Percentiles rank a stretch among this genome's conserved stretches.
Evolutionary conservation across 2,113 vertebrate species (phyloP).

Genomic region (Addax nasomaculatus): DNA sequence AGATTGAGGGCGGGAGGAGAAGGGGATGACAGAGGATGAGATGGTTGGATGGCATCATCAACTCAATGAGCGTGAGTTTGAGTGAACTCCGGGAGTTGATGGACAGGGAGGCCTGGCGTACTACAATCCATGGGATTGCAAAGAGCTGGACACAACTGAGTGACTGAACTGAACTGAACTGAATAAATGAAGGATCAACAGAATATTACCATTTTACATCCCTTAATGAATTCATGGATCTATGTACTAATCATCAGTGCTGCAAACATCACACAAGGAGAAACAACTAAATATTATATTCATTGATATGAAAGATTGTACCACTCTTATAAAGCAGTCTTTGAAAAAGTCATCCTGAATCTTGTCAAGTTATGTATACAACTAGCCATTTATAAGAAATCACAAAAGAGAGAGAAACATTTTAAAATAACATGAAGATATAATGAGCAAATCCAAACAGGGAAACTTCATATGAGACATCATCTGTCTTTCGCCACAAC

Average conservation of each 20-base stretch:
- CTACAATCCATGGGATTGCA: background rate
- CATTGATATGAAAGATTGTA: background rate
- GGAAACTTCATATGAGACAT: background rate
- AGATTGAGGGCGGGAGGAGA: background rate
- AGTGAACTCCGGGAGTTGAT: background rate
- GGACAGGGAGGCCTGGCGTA: rapidly evolving
- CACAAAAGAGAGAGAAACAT: background rate
- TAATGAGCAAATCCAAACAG: background rate
- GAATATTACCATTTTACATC: background rate
- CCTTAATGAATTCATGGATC: background rate
- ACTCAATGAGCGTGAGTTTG: background rate
- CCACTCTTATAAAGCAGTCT: background rate
- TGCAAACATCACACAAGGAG: background rate
- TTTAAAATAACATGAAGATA: background rate
- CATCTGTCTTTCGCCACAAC: background rate
- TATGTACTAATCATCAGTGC: background rate
- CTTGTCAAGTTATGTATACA: background rate
- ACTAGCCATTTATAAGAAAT: background rate
- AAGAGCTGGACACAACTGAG: background rate
- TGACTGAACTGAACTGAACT: background rate
- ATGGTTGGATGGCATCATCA: background rate
- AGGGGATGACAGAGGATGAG: background rate
- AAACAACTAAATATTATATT: background rate
- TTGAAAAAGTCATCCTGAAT: background rate
- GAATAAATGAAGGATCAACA: background rate